Evolutionary conservation across 2,888 invertebrate genomes (phyloP), one percentile per base, ranked within the genome.

Genomic region (Dorcus hopei): DNA sequence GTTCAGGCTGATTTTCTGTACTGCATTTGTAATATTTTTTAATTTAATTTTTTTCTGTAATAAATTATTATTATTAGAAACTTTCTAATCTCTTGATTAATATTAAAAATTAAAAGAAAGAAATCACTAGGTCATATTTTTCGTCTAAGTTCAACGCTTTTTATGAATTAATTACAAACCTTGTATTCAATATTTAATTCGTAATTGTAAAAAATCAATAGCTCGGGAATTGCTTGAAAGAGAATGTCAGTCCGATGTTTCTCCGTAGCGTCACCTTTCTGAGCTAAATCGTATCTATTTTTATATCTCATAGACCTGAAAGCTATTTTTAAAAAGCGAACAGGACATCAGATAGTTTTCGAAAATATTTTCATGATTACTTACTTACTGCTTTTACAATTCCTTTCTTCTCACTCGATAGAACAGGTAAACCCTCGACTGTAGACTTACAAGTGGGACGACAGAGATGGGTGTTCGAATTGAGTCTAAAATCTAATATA

Each of bases 181-280:
- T 74, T 72, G 57, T 80, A 79, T 1, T 64, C 58, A 53, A 65
- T 65, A 33, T 72, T 68, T 11, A 70, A 38, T 61, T 75, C 62
- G 61, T 73, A 80, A 65, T 81, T 77, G 16, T 65, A 59, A 67
- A 81, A 80, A 40, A 70, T 60, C 9, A 80, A 63, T 52, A 62
- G 52, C 14, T 61, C 61, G 14, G 77, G 76, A 14, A 68, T 60
- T 9, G 76, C 71, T 43, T 67, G 58, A 19, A 19, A 19, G 48
- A 79, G n/a, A 70, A 55, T 70, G 58, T 68, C 1, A 38, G 5
- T 57, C 60, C 69, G 19, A 19, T 62, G 64, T 53, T 45, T 62
- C 49, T 19, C 49, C 62, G n/a, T n/a, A n/a, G n/a, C 43, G 14
- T 14, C 14, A 14, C 14, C 14, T 56, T 42, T 38, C 33, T 14